Percentiles rank a stretch among this genome's conserved stretches.
Evolutionary conservation across 2,113 vertebrate genomes (phyloP).

Genomic region (Heterochromis multidens): DNA sequence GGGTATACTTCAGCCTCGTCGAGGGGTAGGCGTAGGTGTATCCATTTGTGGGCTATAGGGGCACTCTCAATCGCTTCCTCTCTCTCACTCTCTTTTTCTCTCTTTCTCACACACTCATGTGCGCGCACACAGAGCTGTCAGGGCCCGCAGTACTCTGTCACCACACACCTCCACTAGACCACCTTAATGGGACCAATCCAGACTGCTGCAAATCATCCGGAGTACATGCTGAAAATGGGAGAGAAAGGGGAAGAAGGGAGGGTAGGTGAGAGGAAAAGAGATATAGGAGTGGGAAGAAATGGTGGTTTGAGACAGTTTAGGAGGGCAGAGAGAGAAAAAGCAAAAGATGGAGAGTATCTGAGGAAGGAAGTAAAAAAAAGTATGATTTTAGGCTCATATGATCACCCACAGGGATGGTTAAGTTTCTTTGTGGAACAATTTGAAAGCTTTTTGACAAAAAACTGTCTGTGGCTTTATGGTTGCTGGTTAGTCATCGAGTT

Average conservation of each 20-base stretch:
- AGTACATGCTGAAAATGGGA: constrained; percentile 39
- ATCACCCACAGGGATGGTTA: not conserved
- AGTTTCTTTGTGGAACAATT: constrained; percentile 2
- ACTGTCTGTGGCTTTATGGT: constrained; percentile 21
- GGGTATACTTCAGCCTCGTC: constrained; percentile 18
- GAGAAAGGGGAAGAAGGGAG: not conserved
- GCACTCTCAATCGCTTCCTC: not conserved
- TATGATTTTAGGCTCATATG: constrained; percentile 23
- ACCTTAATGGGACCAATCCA: constrained; percentile 74
- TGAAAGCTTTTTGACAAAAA: not conserved
- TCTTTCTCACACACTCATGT: constrained; percentile 8
- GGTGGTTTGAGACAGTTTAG: not conserved
- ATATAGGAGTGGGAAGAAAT: constrained; percentile 3
- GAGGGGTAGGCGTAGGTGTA: constrained; percentile 26
- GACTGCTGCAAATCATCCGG: constrained; percentile 65
- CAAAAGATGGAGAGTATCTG: not conserved
- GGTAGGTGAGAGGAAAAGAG: not conserved
- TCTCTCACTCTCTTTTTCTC: not conserved
- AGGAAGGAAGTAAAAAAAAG: not conserved
- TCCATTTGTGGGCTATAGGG: constrained; percentile 16
- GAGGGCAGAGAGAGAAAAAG: not conserved
- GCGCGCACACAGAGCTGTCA: constrained; percentile 49
- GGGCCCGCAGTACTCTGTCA: constrained; percentile 49
- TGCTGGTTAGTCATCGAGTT: constrained; percentile 21
- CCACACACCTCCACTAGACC: constrained; percentile 63